Evolutionary conservation across 2,797 vertebrate genomes (phyloP).

Genomic region (Tiaroga cobitis): DNA sequence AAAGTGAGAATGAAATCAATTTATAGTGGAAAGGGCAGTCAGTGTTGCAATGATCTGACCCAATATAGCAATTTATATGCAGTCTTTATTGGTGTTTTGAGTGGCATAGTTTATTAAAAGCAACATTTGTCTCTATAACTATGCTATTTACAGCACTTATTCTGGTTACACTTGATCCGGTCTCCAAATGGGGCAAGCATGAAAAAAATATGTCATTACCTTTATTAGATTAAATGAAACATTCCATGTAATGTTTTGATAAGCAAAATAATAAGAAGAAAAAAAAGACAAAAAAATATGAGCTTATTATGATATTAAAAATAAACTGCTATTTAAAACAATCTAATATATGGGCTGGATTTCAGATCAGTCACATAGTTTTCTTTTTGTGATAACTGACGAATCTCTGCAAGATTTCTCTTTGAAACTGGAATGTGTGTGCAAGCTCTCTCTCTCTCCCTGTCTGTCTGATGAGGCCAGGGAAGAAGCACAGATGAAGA

Average conservation of each 20-base stretch:
- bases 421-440: slow-evolving; percentile 43
- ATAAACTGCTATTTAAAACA: not conserved
- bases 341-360: not conserved
- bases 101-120: not conserved
- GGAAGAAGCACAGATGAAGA: slow-evolving; percentile 70
- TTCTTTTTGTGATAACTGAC: slow-evolving; percentile 24
- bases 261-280: not conserved
- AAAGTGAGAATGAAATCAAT: slow-evolving; percentile 25
- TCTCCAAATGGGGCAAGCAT: not conserved
- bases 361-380: slow-evolving; percentile 1
- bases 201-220: not conserved
- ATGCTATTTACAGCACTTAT: not conserved
- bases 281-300: not conserved
- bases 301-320: not conserved
- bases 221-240: not conserved
- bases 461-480: slow-evolving; percentile 57
- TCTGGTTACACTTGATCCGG: not conserved
- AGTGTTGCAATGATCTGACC: slow-evolving; percentile 9
- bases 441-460: slow-evolving; percentile 27
- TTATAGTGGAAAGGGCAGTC: not conserved
- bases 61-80: not conserved
- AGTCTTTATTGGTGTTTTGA: not conserved
- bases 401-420: slow-evolving; percentile 27
- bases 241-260: not conserved
- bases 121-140: not conserved